These are phyloP conservation scores for Branchinecta sandiegonensis DNA, from an alignment of 2,888 invertebrate genomes.

Conservation along the genomic window DNA sequence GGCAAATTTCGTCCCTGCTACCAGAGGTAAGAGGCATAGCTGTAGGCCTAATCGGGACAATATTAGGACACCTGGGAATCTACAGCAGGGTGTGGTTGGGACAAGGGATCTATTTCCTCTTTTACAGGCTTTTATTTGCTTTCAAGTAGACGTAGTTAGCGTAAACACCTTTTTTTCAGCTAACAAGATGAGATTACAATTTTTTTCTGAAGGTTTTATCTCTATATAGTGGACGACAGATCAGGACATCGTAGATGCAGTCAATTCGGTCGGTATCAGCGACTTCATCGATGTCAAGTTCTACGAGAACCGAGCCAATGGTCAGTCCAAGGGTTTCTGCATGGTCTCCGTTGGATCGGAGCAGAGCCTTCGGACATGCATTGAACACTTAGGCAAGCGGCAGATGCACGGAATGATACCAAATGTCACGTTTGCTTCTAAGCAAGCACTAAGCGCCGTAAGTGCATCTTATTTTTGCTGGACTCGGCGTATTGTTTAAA, in stretches of 20 bases:
- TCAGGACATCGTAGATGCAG: slow-evolving; percentile 83
- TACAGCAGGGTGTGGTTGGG: no score
- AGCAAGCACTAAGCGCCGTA: slow-evolving; percentile 58
- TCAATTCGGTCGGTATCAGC: slow-evolving; percentile 68
- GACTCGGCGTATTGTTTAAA: no score
- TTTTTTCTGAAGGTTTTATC: slow-evolving; percentile 25
- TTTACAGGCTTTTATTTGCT: no score
- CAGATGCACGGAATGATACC: slow-evolving; percentile 91
- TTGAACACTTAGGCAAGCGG: slow-evolving; percentile 88
- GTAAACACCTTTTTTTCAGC: no score
- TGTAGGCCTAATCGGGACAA: no score
- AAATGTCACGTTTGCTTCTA: slow-evolving; percentile 85
- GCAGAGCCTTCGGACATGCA: slow-evolving; percentile 65
- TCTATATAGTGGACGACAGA: slow-evolving; percentile 87
- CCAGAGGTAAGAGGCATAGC: no score
- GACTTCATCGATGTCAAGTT: slow-evolving; percentile 98
- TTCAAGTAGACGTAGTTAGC: no score
- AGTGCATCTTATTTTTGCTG: slow-evolving; percentile 20
- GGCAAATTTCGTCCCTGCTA: no score
- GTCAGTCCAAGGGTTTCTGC: slow-evolving; percentile 97
- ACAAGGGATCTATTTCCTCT: no score
- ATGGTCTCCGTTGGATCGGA: slow-evolving; percentile 88
- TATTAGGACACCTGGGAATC: no score
- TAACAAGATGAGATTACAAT: neutral
- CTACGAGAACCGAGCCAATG: slow-evolving; percentile 96